A percentile compares a stretch with the other conserved stretches of the same genome.
phyloP scores from a whole-genome alignment of 2,888 invertebrate genomes.

The Drosophila colorata region DNA sequence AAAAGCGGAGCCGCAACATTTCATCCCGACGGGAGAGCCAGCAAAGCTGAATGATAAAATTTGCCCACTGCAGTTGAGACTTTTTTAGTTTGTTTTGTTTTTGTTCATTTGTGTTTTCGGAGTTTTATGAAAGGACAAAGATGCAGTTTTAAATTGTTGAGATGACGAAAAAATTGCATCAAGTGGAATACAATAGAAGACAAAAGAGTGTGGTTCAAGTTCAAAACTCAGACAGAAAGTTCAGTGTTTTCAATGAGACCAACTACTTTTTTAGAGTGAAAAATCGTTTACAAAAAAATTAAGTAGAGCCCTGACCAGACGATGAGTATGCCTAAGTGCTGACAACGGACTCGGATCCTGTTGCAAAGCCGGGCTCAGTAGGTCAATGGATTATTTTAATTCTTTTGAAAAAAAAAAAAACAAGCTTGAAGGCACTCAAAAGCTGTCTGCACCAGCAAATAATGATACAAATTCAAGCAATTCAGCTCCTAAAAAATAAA shows the following conservation, averaged over 20 bases:
- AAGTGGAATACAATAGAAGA: background rate
- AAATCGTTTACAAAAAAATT: too few relatives aligned
- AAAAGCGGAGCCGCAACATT: constrained; percentile 44
- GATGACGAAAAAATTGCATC: background rate
- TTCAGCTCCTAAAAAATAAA: too few relatives aligned
- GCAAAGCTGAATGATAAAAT: background rate
- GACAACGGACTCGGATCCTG: too few relatives aligned
- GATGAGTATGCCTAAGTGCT: too few relatives aligned
- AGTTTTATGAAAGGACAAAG: too few relatives aligned
- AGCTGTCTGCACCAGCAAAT: too few relatives aligned
- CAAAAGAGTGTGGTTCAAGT: constrained; percentile 35
- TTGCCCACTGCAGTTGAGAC: background rate
- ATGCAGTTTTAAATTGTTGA: constrained; percentile 10
- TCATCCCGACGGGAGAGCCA: background rate
- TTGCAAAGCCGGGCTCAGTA: background rate
- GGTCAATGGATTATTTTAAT: background rate
- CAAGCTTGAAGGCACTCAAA: too few relatives aligned
- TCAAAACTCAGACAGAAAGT: constrained; percentile 22
- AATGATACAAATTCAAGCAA: too few relatives aligned
- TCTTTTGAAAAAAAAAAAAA: too few relatives aligned
- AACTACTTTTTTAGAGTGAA: too few relatives aligned
- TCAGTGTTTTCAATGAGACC: too few relatives aligned
- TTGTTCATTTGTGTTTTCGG: background rate
- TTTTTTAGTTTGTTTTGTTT: constrained; percentile 24
- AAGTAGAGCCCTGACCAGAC: too few relatives aligned